Conservation (phyloP, 2,888 invertebrate species). For the Chaitophorus viminalis region DNA sequence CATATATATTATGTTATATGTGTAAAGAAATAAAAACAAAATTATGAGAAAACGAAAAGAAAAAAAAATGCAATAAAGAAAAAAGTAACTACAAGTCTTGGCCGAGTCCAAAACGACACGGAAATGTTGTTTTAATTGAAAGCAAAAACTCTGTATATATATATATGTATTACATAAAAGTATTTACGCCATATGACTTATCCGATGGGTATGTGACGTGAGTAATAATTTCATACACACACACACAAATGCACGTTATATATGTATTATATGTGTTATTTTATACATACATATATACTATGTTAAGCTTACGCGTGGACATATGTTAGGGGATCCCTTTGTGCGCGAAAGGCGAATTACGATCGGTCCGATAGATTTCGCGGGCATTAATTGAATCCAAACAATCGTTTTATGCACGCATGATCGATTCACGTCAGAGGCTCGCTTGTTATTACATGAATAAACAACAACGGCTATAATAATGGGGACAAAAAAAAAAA, state of each 20-base stretch:
- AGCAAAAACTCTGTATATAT: slow-evolving; percentile 37
- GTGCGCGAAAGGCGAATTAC: slow-evolving; percentile 6
- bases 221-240: slow-evolving; percentile 19
- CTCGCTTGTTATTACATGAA: neutral
- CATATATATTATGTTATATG: neutral
- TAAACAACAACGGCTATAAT: neutral
- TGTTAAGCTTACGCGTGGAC: neutral
- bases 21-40: slow-evolving; percentile 41
- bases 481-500: neutral
- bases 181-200: neutral
- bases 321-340: slow-evolving; percentile 15
- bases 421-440: slow-evolving; percentile 14
- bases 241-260: too few species aligned
- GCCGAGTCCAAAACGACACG: neutral
- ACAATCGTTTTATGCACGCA: slow-evolving; percentile 33
- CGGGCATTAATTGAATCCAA: slow-evolving; percentile 46
- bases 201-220: slow-evolving; percentile 43
- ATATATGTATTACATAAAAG: neutral
- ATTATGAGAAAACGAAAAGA: slow-evolving; percentile 17
- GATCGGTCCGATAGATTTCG: slow-evolving; percentile 33
- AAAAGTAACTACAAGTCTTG: slow-evolving; percentile 5
- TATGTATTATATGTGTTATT: neutral
- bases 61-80: neutral
- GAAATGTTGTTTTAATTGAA: slow-evolving; percentile 59
- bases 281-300: too few species aligned